A percentile compares a stretch with the other conserved stretches of the same genome.
phyloP scores from a whole-genome alignment of 2,113 vertebrate species.

The Actenoides hombroni region DNA sequence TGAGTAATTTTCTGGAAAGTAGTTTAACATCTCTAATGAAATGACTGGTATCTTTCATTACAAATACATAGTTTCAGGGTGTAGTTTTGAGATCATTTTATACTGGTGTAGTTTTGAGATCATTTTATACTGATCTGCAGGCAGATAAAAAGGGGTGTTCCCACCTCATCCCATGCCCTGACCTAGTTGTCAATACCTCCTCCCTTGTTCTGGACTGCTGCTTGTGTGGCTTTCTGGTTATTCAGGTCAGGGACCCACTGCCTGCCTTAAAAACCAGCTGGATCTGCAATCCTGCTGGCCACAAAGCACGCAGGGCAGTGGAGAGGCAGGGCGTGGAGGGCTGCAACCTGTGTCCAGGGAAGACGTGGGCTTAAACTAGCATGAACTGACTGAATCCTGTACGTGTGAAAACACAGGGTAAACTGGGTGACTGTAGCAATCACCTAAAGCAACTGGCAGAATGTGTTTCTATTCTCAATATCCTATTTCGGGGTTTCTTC shows the following conservation, averaged over 20 bases:
- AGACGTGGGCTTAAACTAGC: fast-evolving
- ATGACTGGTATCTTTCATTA: not conserved
- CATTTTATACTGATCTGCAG: not conserved
- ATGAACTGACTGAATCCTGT: not conserved
- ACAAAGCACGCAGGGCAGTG: not conserved
- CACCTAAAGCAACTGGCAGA: not conserved
- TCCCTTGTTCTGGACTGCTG: not conserved
- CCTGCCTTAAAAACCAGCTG: not conserved
- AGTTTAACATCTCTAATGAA: not conserved
- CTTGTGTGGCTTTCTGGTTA: not conserved
- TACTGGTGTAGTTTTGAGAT: not conserved
- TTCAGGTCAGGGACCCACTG: not conserved
- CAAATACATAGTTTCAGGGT: not conserved
- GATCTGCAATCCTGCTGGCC: not conserved
- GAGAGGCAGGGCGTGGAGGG: not conserved
- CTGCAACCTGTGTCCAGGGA: not conserved
- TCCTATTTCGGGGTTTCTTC: constrained; percentile 25
- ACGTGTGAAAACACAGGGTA: not conserved
- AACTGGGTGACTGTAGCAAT: not conserved
- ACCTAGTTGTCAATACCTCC: not conserved
- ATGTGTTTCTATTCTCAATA: not conserved
- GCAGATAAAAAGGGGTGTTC: not conserved
- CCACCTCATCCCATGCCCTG: not conserved
- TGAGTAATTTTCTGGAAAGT: constrained; percentile 13
- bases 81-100: not conserved